These are phyloP conservation scores for Caloenas nicobarica DNA, from an alignment of 2,113 vertebrate species.

Conservation along the genomic window DNA sequence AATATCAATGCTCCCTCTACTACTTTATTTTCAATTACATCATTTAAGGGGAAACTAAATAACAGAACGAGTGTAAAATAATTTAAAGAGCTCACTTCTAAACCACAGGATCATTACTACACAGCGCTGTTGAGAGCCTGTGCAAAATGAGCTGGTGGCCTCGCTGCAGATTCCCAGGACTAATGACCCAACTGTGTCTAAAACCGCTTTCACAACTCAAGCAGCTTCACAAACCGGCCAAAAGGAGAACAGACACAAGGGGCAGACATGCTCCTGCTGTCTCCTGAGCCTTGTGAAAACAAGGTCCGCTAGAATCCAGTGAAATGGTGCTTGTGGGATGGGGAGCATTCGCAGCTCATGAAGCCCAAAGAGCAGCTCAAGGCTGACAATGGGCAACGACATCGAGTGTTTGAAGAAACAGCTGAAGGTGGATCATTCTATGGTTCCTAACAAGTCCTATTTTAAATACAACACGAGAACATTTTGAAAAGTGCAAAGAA, in stretches of 20 bases:
- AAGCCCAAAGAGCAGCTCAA: neutral
- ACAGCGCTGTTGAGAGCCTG: accelerated
- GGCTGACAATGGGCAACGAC: neutral
- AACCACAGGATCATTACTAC: neutral
- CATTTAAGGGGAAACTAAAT: neutral
- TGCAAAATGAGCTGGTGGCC: neutral
- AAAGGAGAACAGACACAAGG: neutral
- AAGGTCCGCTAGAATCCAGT: neutral
- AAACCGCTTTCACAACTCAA: neutral
- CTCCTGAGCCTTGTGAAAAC: neutral
- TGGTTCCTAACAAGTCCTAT: neutral
- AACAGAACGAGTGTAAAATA: neutral
- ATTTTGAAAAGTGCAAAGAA: neutral
- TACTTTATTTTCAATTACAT: conserved; percentile 3
- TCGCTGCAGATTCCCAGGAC: neutral
- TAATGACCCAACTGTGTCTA: neutral
- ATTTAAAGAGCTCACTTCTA: neutral
- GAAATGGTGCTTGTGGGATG: neutral
- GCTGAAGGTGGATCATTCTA: neutral
- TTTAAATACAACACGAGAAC: neutral
- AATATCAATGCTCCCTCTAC: neutral
- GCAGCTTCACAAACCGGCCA: neutral
- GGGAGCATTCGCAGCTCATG: neutral
- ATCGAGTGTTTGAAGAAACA: neutral
- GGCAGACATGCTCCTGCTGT: accelerated